Evolutionary conservation across 2,888 invertebrate genomes (phyloP).

Genomic region (Tryphoninae sp.): DNA sequence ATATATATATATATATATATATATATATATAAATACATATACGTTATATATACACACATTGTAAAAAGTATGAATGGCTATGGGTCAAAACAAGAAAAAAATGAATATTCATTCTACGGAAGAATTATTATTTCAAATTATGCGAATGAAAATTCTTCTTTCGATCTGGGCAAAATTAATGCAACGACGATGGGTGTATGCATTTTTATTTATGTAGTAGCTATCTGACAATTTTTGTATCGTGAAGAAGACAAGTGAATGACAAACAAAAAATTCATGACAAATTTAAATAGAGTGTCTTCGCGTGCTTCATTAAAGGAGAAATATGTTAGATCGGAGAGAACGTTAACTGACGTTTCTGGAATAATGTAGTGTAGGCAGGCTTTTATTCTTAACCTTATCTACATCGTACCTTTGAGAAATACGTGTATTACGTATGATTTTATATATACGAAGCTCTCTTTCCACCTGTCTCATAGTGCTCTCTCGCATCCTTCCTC

Average conservation of each 20-base stretch:
- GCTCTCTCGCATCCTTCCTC: neutral
- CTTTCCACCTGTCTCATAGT: neutral
- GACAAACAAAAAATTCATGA: slow-evolving; percentile 37
- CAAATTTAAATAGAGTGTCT: slow-evolving; percentile 59
- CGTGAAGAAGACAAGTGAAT: neutral
- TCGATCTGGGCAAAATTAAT: too few relatives aligned
- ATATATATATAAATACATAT: neutral
- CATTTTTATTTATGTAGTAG: too few relatives aligned
- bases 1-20: slow-evolving; percentile 23
- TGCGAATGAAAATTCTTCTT: too few relatives aligned
- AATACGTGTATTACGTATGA: slow-evolving; percentile 3
- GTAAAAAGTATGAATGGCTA: neutral
- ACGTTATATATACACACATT: slow-evolving; percentile 1
- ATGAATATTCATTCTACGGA: too few relatives aligned
- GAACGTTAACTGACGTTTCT: slow-evolving; percentile 32
- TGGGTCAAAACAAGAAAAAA: too few relatives aligned
- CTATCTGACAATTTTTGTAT: too few relatives aligned
- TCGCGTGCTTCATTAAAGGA: slow-evolving; percentile 38
- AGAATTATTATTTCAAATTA: too few relatives aligned
- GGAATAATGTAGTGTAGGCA: slow-evolving; percentile 34
- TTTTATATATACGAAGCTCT: neutral
- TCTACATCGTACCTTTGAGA: neutral
- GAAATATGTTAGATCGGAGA: slow-evolving; percentile 39
- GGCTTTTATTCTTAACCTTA: slow-evolving; percentile 8
- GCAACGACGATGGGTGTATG: too few relatives aligned